Base-by-base conservation (phyloP, 2,113 vertebrate genomes). In the Coptodon bakossiorum region DNA sequence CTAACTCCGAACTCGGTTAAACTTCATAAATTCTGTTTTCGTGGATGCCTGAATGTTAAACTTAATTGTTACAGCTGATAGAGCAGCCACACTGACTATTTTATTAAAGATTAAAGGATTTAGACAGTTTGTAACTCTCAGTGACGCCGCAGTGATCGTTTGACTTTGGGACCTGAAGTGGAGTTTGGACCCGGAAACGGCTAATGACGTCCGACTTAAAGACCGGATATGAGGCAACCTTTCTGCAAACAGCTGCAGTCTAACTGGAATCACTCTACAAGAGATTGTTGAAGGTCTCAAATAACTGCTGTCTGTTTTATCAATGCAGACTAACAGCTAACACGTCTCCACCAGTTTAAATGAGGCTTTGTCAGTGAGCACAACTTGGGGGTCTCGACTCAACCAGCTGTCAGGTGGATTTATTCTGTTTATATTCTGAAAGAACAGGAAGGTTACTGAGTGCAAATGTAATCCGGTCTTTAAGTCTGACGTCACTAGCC, bases 401-500 rank as follows among this genome's bases (percentile, higher is more conserved):
- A 31, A 31, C 5, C 29, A 31, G 29, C 29, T 6, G 29, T 5
- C 29, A 52, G 54, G 22, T 57, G 54, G 54, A 27, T 57, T 57
- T 57, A 57, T 27, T 57, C 54, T 27, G 54, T 27, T 14, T 57
- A 27, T 0, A 56, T 13, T 56, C 54, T 56, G 54, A 7, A 27
- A 56, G 22, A 57, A 8, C 54, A 57, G 54, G 54, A 57, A 14
- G 54, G 22, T 57, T 57, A 57, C 54, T 57, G 54, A 57, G 4
- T 27, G 54, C 22, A 57, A 57, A 57, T 27, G 54, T 14, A 14
- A 27, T 27, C 54, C 6, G 12, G 22, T 57, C 22, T 0, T 7
- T 57, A 57, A 57, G 0, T 57, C 22, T 57, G 54, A 57, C 11
- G 54, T 57, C 54, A 57, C 0, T 0, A 7, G 22, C 54, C 12